A percentile compares a stretch with the other conserved stretches of the same genome.
Conservation (phyloP, 2,888 invertebrate species). For the Gymnoscelis rufifasciata region DNA sequence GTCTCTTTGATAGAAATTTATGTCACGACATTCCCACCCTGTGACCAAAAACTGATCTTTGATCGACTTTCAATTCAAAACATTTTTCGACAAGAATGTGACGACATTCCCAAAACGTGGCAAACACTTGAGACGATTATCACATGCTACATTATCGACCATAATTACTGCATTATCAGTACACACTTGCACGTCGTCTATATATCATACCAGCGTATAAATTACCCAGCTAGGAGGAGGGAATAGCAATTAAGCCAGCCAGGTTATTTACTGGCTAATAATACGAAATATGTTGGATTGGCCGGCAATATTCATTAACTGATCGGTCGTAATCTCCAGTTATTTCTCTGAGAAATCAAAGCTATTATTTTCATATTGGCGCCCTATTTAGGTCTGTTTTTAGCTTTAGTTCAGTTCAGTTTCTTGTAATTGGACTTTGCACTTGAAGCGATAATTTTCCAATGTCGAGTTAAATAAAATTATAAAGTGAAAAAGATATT, state of each 20-base stretch:
- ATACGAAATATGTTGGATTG: slow-evolving; percentile 17
- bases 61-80: no score
- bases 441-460: no score
- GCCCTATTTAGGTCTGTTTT: no score
- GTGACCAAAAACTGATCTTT: no score
- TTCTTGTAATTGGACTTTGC: no score
- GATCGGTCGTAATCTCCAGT: slow-evolving; percentile 4
- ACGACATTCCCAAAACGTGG: not conserved
- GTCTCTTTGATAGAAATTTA: no score
- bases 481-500: no score
- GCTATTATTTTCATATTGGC: not conserved
- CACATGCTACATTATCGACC: slow-evolving; percentile 9
- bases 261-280: slow-evolving; percentile 52
- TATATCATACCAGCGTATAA: slow-evolving; percentile 56
- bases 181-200: slow-evolving; percentile 39
- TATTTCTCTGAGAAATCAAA: not conserved
- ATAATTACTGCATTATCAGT: slow-evolving; percentile 42
- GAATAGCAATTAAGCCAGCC: slow-evolving; percentile 56
- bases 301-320: slow-evolving; percentile 9
- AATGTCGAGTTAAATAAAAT: no score
- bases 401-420: not conserved
- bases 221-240: slow-evolving; percentile 52
- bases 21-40: no score
- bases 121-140: not conserved
- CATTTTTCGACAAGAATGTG: no score